Evolutionary conservation across 2,113 vertebrate genomes (phyloP).

Genomic region (Polypterus bichir): DNA sequence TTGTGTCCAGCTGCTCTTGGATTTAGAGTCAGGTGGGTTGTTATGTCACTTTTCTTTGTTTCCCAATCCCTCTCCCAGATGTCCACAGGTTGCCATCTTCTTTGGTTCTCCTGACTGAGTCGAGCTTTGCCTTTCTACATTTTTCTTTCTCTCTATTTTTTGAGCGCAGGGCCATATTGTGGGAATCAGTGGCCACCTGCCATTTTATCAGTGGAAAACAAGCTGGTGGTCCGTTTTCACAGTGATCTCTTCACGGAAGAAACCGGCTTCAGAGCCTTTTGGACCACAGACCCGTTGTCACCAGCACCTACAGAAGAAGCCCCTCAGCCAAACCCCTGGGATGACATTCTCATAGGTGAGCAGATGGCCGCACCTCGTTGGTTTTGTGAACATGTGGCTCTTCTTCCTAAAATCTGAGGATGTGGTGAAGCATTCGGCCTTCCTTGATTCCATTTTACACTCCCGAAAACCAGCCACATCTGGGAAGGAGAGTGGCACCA

Average conservation of each 20-base stretch:
- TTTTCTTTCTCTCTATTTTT: not conserved
- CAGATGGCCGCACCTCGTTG: not conserved
- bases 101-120: too few species aligned
- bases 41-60: too few species aligned
- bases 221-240: conserved; percentile 44
- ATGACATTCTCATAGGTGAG: conserved; percentile 44
- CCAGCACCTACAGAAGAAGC: conserved; percentile 46
- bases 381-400: too few species aligned
- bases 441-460: too few species aligned
- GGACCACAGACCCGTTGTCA: conserved; percentile 37
- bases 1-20: too few species aligned
- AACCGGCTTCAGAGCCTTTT: conserved; percentile 53
- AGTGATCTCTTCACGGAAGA: conserved; percentile 43
- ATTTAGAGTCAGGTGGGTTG: too few species aligned
- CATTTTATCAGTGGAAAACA: conserved; percentile 33
- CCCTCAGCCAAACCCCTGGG: conserved; percentile 45
- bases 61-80: too few species aligned
- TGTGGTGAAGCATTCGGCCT: too few species aligned
- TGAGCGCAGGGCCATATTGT: conserved; percentile 45
- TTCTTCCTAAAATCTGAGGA: too few species aligned
- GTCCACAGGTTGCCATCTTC: too few species aligned
- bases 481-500: too few species aligned
- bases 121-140: not conserved
- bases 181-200: conserved; percentile 32
- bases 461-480: too few species aligned